These are phyloP conservation scores for Sylvicola cinctus DNA, from an alignment of 2,888 invertebrate genomes.

Conservation along the genomic window DNA sequence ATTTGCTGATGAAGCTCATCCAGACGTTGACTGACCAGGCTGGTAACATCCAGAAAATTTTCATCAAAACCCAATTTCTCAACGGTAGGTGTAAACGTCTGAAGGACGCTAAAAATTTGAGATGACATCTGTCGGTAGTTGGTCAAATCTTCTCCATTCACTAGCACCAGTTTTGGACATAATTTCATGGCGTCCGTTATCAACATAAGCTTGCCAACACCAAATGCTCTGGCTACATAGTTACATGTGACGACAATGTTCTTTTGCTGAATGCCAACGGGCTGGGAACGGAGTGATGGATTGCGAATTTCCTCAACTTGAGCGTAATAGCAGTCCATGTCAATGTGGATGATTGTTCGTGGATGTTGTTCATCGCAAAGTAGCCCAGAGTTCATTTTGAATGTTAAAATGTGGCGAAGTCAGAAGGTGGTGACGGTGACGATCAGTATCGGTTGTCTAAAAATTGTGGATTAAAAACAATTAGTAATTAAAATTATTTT, in stretches of 20 bases:
- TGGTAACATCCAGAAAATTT: slow-evolving; percentile 62
- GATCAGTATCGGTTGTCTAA: no score
- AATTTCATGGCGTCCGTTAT: slow-evolving; percentile 49
- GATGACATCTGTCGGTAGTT: slow-evolving; percentile 60
- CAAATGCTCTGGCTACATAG: slow-evolving; percentile 54
- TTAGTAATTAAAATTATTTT: no score
- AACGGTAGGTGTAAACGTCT: slow-evolving; percentile 48
- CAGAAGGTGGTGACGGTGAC: no score
- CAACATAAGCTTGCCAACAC: slow-evolving; percentile 58
- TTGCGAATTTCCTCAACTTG: slow-evolving; percentile 64
- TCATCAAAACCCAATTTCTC: slow-evolving; percentile 74
- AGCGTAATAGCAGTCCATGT: slow-evolving; percentile 70
- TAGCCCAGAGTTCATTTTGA: no score
- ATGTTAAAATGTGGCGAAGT: no score
- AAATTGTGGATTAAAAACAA: no score
- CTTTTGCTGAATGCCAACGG: slow-evolving; percentile 68
- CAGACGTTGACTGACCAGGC: slow-evolving; percentile 34
- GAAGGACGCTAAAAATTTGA: slow-evolving; percentile 49
- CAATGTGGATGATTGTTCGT: slow-evolving; percentile 55
- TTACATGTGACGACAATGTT: slow-evolving; percentile 69
- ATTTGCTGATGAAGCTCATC: slow-evolving; percentile 8
- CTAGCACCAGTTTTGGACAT: slow-evolving; percentile 53
- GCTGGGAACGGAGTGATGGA: slow-evolving; percentile 40
- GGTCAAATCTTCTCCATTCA: slow-evolving; percentile 66
- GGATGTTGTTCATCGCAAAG: slow-evolving; percentile 33